Evolutionary conservation across 2,888 invertebrate species (phyloP).

Genomic region (Archips crataeganus): DNA sequence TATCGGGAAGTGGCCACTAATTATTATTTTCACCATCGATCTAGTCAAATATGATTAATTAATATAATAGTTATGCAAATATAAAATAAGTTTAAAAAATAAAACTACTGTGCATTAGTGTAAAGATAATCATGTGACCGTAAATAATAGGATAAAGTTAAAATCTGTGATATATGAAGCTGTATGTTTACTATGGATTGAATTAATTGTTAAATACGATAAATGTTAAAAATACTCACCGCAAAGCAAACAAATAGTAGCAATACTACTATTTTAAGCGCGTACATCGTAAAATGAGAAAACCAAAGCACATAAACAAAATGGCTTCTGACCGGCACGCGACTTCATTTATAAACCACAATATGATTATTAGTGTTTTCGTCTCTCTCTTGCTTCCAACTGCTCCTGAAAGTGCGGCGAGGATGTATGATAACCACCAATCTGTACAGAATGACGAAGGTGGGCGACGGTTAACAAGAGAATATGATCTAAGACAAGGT

Average conservation of each 20-base stretch:
- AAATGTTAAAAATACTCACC: neutral
- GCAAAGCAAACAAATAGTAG: constrained; percentile 66
- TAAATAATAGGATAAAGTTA: neutral
- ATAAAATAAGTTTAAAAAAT: neutral
- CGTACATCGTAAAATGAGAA: constrained; percentile 66
- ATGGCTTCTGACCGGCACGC: constrained; percentile 80
- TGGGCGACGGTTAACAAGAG: constrained; percentile 81
- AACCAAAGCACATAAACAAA: constrained; percentile 74
- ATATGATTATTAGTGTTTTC: constrained; percentile 82
- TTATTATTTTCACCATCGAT: neutral
- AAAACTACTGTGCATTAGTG: neutral
- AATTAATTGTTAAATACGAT: neutral
- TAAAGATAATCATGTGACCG: neutral
- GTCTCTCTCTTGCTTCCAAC: constrained; percentile 78
- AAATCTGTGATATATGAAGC: constrained; percentile 3
- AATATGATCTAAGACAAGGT: constrained; percentile 89
- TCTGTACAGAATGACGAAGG: constrained; percentile 67
- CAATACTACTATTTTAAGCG: constrained; percentile 72
- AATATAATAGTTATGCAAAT: neutral
- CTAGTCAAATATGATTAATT: neutral
- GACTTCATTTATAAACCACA: constrained; percentile 77
- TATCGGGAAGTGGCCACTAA: constrained; percentile 12
- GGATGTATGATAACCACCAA: constrained; percentile 69
- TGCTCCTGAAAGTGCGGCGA: constrained; percentile 71
- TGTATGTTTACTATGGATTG: neutral